Evolutionary conservation across 1,140 invertebrate genomes (phyloP).

Genomic region (Apolygus lucorum): DNA sequence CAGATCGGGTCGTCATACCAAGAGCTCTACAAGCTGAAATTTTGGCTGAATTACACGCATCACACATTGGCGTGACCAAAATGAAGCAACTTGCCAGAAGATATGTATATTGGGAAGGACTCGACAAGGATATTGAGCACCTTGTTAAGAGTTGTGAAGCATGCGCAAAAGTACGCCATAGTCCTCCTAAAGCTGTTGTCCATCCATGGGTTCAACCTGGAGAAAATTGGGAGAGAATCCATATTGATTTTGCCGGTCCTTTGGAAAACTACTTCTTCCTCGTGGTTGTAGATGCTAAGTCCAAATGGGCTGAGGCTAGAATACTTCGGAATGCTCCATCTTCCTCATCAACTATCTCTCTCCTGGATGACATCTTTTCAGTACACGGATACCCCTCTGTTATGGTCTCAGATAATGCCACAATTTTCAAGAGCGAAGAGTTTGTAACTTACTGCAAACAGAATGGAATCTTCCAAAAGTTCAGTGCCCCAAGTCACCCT

Average conservation of each 20-base stretch:
- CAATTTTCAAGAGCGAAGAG: slow-evolving; percentile 36
- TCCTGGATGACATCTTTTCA: slow-evolving; percentile 21
- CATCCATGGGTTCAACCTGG: slow-evolving; percentile 34
- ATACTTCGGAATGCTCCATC: neutral
- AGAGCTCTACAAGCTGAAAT: slow-evolving; percentile 6
- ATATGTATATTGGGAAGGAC: slow-evolving; percentile 33
- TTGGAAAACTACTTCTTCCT: slow-evolving; percentile 38
- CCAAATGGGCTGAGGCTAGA: slow-evolving; percentile 29
- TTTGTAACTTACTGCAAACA: slow-evolving; percentile 31
- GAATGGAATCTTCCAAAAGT: slow-evolving; percentile 33
- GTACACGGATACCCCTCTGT: slow-evolving; percentile 28
- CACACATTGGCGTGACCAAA: slow-evolving; percentile 34
- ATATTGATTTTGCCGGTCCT: slow-evolving; percentile 37
- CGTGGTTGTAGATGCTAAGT: slow-evolving; percentile 39
- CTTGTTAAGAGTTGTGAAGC: slow-evolving; percentile 30
- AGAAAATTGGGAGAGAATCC: slow-evolving; percentile 35
- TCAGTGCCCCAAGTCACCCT: slow-evolving; percentile 34
- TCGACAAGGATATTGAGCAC: slow-evolving; percentile 35
- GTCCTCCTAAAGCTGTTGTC: slow-evolving; percentile 29
- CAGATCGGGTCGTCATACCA: slow-evolving; percentile 24
- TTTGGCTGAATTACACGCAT: slow-evolving; percentile 29
- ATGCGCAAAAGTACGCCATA: slow-evolving; percentile 30
- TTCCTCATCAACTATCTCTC: slow-evolving; percentile 9
- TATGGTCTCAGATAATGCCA: slow-evolving; percentile 33
- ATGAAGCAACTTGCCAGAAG: slow-evolving; percentile 35